These are phyloP conservation scores for Scolanthus callimorphus DNA, from an alignment of 92 coral and sea anemone genomes.

Conservation along the genomic window DNA sequence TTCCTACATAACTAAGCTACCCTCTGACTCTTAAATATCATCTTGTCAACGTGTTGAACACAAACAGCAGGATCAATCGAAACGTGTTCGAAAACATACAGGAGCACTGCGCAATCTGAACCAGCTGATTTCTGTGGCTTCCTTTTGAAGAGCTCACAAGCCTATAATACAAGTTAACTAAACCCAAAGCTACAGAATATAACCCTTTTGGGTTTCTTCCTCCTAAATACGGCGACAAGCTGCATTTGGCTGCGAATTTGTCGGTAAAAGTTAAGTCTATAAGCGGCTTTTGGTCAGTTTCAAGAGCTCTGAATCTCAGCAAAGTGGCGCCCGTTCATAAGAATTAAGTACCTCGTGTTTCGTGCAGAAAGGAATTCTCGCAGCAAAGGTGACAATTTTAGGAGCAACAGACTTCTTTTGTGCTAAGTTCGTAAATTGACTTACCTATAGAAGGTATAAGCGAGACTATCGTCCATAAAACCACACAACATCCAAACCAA, in stretches of 20 bases:
- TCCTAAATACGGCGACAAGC: neutral
- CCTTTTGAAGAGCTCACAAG: neutral
- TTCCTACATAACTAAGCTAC: neutral
- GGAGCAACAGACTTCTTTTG: neutral
- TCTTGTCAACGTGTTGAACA: neutral
- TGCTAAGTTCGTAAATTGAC: neutral
- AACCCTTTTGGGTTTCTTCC: neutral
- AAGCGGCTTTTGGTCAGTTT: conserved; percentile 38
- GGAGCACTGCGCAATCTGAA: neutral
- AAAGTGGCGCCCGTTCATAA: neutral
- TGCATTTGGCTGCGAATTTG: neutral
- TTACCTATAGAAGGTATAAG: conserved; percentile 22
- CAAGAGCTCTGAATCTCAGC: neutral
- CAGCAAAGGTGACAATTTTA: neutral
- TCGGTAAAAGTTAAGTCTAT: conserved; percentile 21
- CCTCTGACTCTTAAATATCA: neutral
- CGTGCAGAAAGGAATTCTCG: neutral
- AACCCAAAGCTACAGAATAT: neutral
- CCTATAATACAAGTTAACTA: neutral
- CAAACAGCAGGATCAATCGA: neutral
- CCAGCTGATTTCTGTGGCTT: neutral
- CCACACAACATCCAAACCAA: neutral
- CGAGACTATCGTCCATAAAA: conserved; percentile 11
- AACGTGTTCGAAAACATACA: neutral
- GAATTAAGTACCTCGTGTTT: neutral